Percentiles rank a stretch among this genome's conserved stretches.
These are phyloP conservation scores for Myxocyprinus asiaticus DNA, from an alignment of 2,113 vertebrate genomes.

Conservation along the genomic window DNA sequence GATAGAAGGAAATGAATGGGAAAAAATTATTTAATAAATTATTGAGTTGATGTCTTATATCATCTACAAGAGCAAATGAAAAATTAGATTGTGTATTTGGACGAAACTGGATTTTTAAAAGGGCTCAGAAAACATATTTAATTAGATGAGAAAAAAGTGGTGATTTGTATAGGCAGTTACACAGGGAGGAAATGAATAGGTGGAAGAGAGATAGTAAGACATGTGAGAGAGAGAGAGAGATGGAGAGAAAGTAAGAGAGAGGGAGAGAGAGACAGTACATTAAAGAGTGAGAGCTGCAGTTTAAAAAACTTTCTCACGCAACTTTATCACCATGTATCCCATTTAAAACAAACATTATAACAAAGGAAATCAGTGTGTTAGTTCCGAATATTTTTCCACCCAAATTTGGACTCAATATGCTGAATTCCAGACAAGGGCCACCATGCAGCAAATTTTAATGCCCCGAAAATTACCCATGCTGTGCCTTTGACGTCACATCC, in stretches of 20 bases:
- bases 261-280: no score
- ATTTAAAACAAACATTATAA: no score
- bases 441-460: no score
- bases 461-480: no score
- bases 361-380: no score
- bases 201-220: conserved; percentile 64
- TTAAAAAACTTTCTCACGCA: not conserved
- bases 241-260: conserved; percentile 1
- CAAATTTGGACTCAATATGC: no score
- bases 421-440: no score
- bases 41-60: conserved; percentile 83
- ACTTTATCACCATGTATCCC: no score
- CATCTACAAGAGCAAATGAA: conserved; percentile 79
- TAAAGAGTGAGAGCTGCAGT: not conserved
- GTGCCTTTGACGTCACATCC: no score
- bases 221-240: conserved; percentile 39
- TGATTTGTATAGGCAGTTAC: conserved; percentile 70
- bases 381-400: no score
- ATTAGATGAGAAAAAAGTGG: conserved; percentile 72
- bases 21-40: conserved; percentile 83
- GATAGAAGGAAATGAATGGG: conserved; percentile 83
- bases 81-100: conserved; percentile 81
- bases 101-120: conserved; percentile 75
- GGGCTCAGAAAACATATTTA: conserved; percentile 79
- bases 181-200: conserved; percentile 67